These are phyloP conservation scores for Apomyelois bistriatella DNA, from an alignment of 2,888 invertebrate genomes.

Conservation along the genomic window DNA sequence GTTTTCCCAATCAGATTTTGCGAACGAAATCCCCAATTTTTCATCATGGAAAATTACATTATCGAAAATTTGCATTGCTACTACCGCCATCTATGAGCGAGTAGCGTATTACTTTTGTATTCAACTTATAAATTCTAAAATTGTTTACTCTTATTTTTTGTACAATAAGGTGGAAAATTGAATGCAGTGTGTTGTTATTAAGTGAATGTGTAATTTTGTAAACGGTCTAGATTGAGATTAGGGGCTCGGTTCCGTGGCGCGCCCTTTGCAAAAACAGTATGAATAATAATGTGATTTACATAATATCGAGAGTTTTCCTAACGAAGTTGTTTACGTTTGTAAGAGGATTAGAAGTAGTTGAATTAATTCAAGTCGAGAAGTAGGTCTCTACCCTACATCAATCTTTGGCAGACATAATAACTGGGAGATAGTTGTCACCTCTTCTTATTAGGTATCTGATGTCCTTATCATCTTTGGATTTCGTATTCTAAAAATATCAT, in stretches of 20 bases:
- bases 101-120: conserved; percentile 41
- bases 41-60: conserved; percentile 72
- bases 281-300: conserved; percentile 78
- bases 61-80: conserved; percentile 73
- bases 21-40: conserved; percentile 63
- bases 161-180: conserved; percentile 32
- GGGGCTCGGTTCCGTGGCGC: conserved; percentile 53
- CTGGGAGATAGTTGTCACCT: too few species aligned
- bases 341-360: conserved; percentile 49
- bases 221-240: conserved; percentile 56
- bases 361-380: conserved; percentile 30
- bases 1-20: conserved; percentile 70
- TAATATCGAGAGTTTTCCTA: conserved; percentile 66
- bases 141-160: conserved; percentile 11
- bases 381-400: too few species aligned
- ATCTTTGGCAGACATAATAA: too few species aligned
- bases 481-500: too few species aligned
- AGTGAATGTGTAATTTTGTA: conserved; percentile 39
- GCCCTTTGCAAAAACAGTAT: conserved; percentile 76
- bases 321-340: conserved; percentile 70
- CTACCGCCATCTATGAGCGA: conserved; percentile 69
- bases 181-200: conserved; percentile 18
- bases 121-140: too few species aligned
- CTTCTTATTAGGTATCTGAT: too few species aligned
- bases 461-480: too few species aligned